Conservation (phyloP, 2,888 invertebrate genomes). For the Griposia aprilina region DNA sequence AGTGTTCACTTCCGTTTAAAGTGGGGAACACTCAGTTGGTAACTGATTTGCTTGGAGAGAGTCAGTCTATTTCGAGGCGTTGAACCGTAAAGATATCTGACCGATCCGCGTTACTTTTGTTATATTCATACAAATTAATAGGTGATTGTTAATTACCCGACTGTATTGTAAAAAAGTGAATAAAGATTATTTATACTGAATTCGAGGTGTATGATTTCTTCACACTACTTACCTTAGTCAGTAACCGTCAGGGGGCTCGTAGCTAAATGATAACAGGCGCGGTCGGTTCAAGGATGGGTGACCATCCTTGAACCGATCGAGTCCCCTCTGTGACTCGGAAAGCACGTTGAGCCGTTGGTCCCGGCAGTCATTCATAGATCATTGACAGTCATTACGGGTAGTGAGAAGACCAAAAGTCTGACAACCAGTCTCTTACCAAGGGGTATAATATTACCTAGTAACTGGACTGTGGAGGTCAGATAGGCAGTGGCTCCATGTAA, state of each 20-base stretch:
- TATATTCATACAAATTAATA: no score
- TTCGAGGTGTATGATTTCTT: no score
- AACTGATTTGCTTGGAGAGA: no score
- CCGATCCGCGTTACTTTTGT: no score
- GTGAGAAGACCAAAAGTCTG: not conserved
- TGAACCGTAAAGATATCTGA: no score
- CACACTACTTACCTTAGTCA: not conserved
- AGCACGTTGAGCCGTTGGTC: not conserved
- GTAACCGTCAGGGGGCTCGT: not conserved
- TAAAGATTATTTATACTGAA: no score
- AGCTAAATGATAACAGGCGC: not conserved
- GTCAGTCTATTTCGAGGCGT: no score
- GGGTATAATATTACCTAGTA: not conserved
- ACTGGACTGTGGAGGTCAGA: not conserved
- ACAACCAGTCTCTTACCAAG: not conserved
- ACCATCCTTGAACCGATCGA: no score
- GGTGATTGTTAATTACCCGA: no score
- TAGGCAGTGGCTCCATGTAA: not conserved
- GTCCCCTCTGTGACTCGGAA: not conserved
- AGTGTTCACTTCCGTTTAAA: no score
- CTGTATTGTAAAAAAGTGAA: no score
- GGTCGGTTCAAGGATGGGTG: not conserved
- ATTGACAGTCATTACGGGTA: not conserved
- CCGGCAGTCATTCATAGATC: not conserved
- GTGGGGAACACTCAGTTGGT: no score